These are phyloP conservation scores for Papilio polyxenes DNA, from an alignment of 1,140 invertebrate genomes.

Conservation along the genomic window DNA sequence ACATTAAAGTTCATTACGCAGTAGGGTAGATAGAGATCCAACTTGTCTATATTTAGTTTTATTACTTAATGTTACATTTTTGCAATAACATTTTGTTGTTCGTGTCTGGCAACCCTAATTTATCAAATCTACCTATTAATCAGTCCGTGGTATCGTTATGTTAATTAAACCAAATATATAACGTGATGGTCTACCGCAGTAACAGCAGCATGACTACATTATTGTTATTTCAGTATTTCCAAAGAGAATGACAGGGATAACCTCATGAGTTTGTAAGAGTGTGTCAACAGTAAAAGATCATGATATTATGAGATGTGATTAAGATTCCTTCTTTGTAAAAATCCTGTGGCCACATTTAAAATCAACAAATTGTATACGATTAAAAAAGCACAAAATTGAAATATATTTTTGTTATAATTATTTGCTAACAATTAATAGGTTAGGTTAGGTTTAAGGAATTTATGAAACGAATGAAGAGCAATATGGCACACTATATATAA, in stretches of 20 bases:
- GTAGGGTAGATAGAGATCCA: too few species aligned
- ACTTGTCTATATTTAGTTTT: too few species aligned
- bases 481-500: too few species aligned
- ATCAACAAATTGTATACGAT: background rate
- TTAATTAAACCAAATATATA: background rate
- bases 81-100: too few species aligned
- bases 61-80: too few species aligned
- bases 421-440: background rate
- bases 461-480: too few species aligned
- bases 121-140: background rate
- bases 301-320: background rate
- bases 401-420: too few species aligned
- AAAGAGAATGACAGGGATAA: background rate
- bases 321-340: background rate
- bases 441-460: too few species aligned
- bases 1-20: too few species aligned
- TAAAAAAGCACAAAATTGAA: too few species aligned
- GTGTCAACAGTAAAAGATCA: background rate
- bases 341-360: background rate
- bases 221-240: background rate
- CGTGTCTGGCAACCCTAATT: background rate
- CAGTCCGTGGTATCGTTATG: background rate
- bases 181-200: background rate
- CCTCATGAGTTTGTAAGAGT: background rate
- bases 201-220: background rate